phyloP scores from a whole-genome alignment of 1,140 invertebrate genomes.

The Drosophila novamexicana region DNA sequence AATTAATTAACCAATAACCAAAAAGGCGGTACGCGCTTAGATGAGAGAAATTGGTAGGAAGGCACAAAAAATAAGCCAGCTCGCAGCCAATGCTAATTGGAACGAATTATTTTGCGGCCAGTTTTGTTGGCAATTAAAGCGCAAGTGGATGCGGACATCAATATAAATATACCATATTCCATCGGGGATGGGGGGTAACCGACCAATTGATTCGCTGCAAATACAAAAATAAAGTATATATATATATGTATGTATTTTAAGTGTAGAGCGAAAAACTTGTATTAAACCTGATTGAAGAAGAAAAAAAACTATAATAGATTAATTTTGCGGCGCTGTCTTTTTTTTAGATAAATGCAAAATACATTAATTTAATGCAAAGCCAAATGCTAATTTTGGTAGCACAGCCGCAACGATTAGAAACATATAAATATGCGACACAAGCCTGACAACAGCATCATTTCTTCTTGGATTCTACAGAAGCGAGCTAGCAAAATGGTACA shows the following conservation, averaged over 20 bases:
- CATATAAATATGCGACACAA: conserved; percentile 76
- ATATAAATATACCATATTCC: conserved; percentile 23
- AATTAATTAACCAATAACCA: conserved; percentile 34
- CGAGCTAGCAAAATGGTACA: conserved; percentile 74
- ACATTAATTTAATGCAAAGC: conserved; percentile 73
- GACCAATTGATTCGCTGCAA: conserved; percentile 22
- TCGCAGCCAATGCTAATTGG: conserved; percentile 45
- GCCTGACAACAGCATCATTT: conserved; percentile 66
- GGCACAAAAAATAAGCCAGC: conserved; percentile 57
- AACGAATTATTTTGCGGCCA: conserved; percentile 21
- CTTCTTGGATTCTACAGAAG: conserved; percentile 72
- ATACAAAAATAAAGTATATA: not conserved
- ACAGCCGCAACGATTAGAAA: conserved; percentile 63
- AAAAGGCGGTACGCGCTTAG: conserved; percentile 48
- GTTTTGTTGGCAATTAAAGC: conserved; percentile 27
- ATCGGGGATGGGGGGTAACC: conserved; percentile 2
- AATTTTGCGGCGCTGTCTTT: conserved; percentile 66
- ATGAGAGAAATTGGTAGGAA: conserved; percentile 43
- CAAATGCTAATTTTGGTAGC: conserved; percentile 71
- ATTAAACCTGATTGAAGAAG: conserved; percentile 67
- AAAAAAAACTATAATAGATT: conserved; percentile 75
- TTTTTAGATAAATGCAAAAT: conserved; percentile 64
- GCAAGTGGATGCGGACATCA: conserved; percentile 48
- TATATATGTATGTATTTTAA: conserved; percentile 9
- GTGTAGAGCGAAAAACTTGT: conserved; percentile 53